A percentile compares a stretch with the other conserved stretches of the same genome.
Conservation (phyloP, 2,888 invertebrate species). For the Gastracanthus pulcherrimus region DNA sequence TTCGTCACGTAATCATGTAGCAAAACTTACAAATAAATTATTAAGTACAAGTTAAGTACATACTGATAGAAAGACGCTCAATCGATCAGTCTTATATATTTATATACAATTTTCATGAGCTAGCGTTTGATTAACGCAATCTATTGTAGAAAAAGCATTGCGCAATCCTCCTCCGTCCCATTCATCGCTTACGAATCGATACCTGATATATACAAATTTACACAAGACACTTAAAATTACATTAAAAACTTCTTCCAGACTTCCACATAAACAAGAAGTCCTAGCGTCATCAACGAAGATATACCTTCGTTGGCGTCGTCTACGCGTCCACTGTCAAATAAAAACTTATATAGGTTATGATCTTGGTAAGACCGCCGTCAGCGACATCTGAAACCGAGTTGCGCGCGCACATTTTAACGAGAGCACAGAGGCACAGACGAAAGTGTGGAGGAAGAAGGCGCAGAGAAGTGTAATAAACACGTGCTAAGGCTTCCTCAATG, state of each 20-base stretch:
- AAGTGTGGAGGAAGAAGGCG: not conserved
- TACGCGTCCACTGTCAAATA: not conserved
- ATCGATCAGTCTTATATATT: not conserved
- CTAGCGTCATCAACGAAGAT: no score
- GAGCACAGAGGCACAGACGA: not conserved
- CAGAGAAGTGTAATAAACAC: conserved; percentile 43
- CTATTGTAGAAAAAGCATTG: not conserved
- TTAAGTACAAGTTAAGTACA: not conserved
- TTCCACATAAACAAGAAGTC: not conserved
- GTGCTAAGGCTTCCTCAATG: conserved; percentile 48
- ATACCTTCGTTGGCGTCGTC: no score
- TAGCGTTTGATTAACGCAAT: not conserved
- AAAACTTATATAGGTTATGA: not conserved
- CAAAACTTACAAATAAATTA: not conserved
- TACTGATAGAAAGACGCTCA: not conserved
- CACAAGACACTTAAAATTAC: not conserved
- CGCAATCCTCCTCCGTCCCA: not conserved
- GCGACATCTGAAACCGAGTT: not conserved
- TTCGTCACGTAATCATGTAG: not conserved
- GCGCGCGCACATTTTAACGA: conserved; percentile 32
- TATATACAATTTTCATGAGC: not conserved
- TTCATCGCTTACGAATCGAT: not conserved
- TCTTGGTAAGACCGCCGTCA: not conserved
- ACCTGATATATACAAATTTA: not conserved
- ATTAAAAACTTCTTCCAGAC: not conserved